phyloP scores from a whole-genome alignment of 2,888 invertebrate species.

The Camptogramma bilineatum region DNA sequence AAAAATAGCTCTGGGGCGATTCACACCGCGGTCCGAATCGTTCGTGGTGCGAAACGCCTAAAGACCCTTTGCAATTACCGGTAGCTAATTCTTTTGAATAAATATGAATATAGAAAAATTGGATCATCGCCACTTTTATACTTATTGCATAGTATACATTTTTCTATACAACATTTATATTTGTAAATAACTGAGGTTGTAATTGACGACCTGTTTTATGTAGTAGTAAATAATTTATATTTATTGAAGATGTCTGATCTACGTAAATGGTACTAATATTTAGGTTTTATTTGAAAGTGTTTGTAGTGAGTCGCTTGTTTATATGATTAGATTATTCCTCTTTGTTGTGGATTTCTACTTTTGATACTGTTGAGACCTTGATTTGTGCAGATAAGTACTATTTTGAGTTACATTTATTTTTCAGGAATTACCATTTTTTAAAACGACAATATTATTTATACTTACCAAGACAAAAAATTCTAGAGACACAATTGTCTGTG shows the following conservation, averaged over 20 bases:
- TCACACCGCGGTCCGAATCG: too few relatives aligned
- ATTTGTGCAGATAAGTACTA: constrained; percentile 8
- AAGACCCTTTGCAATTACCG: too few relatives aligned
- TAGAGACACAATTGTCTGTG: too few relatives aligned
- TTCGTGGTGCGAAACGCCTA: too few relatives aligned
- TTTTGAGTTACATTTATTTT: constrained; percentile 1
- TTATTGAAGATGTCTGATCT: constrained; percentile 54
- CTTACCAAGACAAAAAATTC: too few relatives aligned
- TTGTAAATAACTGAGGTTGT: constrained; percentile 63
- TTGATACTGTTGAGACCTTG: constrained; percentile 11
- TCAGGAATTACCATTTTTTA: neutral
- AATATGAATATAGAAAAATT: constrained; percentile 47
- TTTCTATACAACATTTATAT: constrained; percentile 64
- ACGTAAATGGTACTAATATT: constrained; percentile 66
- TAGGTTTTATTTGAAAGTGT: constrained; percentile 37
- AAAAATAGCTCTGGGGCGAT: too few relatives aligned
- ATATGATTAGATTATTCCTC: constrained; percentile 39
- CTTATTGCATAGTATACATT: constrained; percentile 58
- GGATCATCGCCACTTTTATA: constrained; percentile 55
- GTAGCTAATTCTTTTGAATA: constrained; percentile 45
- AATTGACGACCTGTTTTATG: constrained; percentile 55
- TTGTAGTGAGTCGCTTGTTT: constrained; percentile 53
- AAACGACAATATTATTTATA: too few relatives aligned
- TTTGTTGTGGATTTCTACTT: constrained; percentile 35
- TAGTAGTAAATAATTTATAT: constrained; percentile 56